Conservation (phyloP, 2,113 vertebrate genomes). For the Platichthys stellatus region DNA sequence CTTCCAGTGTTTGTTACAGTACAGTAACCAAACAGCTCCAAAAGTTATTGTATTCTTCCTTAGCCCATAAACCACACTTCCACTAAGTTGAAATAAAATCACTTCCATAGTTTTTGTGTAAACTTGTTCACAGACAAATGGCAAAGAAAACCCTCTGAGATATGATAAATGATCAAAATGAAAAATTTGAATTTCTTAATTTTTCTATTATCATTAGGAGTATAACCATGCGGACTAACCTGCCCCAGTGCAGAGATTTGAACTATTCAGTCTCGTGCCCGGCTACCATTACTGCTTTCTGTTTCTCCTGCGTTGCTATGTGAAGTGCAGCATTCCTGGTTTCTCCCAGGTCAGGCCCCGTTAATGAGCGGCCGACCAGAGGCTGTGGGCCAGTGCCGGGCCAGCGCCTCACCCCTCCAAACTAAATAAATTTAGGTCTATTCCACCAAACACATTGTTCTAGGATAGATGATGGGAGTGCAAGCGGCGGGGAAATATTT, state of each 20-base stretch:
- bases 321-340: slow-evolving; percentile 55
- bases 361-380: slow-evolving; percentile 67
- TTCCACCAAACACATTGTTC: slow-evolving; percentile 77
- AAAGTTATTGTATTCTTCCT: too few relatives aligned
- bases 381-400: slow-evolving; percentile 56
- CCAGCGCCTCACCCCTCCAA: slow-evolving; percentile 70
- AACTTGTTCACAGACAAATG: too few relatives aligned
- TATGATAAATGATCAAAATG: too few relatives aligned
- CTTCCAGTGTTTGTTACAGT: too few relatives aligned
- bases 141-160: too few relatives aligned
- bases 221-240: neutral
- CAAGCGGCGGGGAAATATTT: slow-evolving; percentile 61
- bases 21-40: too few relatives aligned
- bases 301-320: slow-evolving; percentile 41
- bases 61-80: too few relatives aligned
- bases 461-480: slow-evolving; percentile 54
- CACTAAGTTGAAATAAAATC: too few relatives aligned
- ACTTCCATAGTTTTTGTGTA: too few relatives aligned
- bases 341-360: slow-evolving; percentile 65
- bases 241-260: slow-evolving; percentile 16
- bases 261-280: slow-evolving; percentile 58
- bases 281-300: slow-evolving; percentile 58
- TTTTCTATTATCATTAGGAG: neutral
- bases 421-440: slow-evolving; percentile 78
- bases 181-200: too few relatives aligned